Conservation (phyloP, 2,113 vertebrate species). For the Pterocles orientalis region DNA sequence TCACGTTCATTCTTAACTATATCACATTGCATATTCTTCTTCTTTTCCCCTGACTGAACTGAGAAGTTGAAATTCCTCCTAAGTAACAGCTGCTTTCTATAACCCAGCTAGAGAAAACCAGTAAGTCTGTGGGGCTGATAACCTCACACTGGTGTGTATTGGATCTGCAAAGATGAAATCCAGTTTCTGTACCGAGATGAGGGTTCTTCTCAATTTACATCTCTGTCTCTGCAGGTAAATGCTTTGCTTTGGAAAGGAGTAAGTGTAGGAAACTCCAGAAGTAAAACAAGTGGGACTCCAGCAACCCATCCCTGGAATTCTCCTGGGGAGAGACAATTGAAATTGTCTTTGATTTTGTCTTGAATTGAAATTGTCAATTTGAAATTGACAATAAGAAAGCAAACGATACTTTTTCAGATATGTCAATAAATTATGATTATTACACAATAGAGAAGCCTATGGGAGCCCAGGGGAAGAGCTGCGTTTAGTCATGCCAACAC, state of each 20-base stretch:
- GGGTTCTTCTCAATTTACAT: not conserved
- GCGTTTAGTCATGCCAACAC: slow-evolving; percentile 8
- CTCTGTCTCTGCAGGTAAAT: not conserved
- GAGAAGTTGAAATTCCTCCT: not conserved
- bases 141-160: not conserved
- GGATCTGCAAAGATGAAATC: not conserved
- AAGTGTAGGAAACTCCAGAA: not conserved
- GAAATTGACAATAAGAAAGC: not conserved
- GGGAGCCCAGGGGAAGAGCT: slow-evolving; percentile 5
- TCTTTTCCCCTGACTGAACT: not conserved
- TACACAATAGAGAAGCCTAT: not conserved
- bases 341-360: no score
- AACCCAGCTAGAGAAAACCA: not conserved
- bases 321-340: not conserved
- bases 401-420: not conserved
- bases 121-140: not conserved
- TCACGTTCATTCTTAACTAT: not conserved
- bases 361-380: no score
- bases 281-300: not conserved
- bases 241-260: not conserved
- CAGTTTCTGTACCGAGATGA: not conserved
- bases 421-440: not conserved
- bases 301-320: not conserved
- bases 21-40: not conserved
- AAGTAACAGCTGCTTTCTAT: not conserved